Evolutionary conservation across 2,888 invertebrate species (phyloP).

Genomic region (Tribolium freemani): DNA sequence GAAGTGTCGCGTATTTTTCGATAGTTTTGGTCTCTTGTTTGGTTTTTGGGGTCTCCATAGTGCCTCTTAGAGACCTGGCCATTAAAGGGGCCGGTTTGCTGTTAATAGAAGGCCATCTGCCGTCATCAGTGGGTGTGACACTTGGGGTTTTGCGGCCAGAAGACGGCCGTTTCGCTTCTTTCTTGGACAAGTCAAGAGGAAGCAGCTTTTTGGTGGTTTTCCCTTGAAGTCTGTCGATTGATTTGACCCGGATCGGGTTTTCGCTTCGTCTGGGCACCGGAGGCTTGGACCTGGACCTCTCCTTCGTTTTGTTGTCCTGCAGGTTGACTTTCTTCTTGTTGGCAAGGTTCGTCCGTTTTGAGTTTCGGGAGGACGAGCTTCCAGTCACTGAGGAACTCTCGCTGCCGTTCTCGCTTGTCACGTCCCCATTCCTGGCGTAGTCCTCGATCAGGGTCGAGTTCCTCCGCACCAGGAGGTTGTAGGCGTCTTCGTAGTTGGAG

Average conservation of each 20-base stretch:
- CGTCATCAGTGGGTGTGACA: slow-evolving; percentile 78
- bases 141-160: slow-evolving; percentile 65
- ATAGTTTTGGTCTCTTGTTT: slow-evolving; percentile 70
- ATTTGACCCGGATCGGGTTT: slow-evolving; percentile 67
- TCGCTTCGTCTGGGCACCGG: slow-evolving; percentile 52
- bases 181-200: slow-evolving; percentile 55
- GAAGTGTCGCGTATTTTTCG: slow-evolving; percentile 85
- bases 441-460: slow-evolving; percentile 66
- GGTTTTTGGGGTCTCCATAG: slow-evolving; percentile 58
- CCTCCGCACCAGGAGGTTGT: slow-evolving; percentile 67
- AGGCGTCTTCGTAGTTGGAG: slow-evolving; percentile 78
- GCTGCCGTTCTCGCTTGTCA: slow-evolving; percentile 80
- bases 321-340: slow-evolving; percentile 70
- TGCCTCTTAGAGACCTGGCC: slow-evolving; percentile 64
- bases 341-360: slow-evolving; percentile 66
- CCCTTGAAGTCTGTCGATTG: slow-evolving; percentile 60
- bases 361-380: slow-evolving; percentile 62
- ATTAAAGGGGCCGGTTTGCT: slow-evolving; percentile 66
- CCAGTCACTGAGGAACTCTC: slow-evolving; percentile 83
- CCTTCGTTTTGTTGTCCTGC: slow-evolving; percentile 47
- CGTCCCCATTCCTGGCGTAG: slow-evolving; percentile 67
- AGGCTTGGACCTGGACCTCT: slow-evolving; percentile 59
- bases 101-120: slow-evolving; percentile 76
- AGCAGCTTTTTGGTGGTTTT: slow-evolving; percentile 59
- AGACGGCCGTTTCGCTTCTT: slow-evolving; percentile 41